Percentiles rank a stretch among this genome's conserved stretches.
Conservation (phyloP, 2,797 vertebrate genomes). For the Scolopax rusticola region DNA sequence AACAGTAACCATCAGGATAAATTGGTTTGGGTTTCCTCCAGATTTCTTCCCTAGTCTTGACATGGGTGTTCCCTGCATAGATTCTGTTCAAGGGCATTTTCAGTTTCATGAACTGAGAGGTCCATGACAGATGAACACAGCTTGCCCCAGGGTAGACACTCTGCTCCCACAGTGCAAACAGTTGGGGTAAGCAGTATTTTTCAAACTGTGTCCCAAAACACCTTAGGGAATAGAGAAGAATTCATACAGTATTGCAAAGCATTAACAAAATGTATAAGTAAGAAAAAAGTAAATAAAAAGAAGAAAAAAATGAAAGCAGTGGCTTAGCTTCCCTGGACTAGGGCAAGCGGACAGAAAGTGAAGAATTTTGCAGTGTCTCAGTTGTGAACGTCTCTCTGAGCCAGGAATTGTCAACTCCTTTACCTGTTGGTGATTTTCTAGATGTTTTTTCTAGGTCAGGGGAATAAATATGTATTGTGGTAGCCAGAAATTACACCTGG, state of each 20-base stretch:
- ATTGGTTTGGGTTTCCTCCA: neutral
- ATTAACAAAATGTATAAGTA: neutral
- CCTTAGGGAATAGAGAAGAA: neutral
- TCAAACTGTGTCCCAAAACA: neutral
- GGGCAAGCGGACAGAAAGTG: neutral
- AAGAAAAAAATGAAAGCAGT: neutral
- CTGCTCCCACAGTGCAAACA: neutral
- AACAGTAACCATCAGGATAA: neutral
- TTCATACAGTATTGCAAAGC: neutral
- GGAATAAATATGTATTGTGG: rapidly evolving
- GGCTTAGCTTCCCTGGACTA: neutral
- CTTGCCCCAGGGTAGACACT: neutral
- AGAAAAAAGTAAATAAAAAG: neutral
- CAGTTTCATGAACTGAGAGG: neutral
- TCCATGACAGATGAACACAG: neutral
- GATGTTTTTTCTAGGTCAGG: neutral
- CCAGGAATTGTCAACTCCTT: neutral
- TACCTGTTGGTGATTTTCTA: neutral
- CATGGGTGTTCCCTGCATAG: neutral
- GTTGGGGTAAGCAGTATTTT: neutral
- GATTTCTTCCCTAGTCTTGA: neutral
- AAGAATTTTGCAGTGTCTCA: rapidly evolving
- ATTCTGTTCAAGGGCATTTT: neutral
- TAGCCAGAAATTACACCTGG: neutral
- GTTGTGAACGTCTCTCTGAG: neutral